Percentiles rank a stretch among this genome's conserved stretches.
phyloP scores from a whole-genome alignment of 2,888 invertebrate species.

The Xestia xanthographa region DNA sequence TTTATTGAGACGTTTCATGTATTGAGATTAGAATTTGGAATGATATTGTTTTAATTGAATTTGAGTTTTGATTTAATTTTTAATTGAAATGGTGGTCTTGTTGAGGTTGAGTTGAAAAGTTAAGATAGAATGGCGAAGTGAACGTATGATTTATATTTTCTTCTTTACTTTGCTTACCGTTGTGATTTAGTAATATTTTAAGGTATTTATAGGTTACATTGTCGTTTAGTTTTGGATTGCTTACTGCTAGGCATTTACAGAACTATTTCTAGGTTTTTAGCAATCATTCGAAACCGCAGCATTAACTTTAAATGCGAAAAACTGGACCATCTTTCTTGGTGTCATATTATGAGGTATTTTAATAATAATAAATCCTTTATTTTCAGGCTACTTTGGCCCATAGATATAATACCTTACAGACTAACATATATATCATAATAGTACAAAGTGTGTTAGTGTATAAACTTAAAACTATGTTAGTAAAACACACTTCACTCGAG shows the following conservation, averaged over 20 bases:
- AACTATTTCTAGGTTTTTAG: neutral
- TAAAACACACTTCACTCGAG: no score
- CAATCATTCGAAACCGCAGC: neutral
- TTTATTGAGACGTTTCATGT: constrained; percentile 32
- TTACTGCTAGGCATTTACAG: neutral
- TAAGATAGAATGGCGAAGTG: neutral
- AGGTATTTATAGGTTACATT: neutral
- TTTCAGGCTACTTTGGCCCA: no score
- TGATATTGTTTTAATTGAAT: constrained; percentile 16
- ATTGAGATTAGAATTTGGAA: constrained; percentile 34
- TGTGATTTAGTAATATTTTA: neutral
- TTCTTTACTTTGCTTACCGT: neutral
- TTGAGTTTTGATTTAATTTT: constrained; percentile 15
- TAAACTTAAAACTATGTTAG: no score
- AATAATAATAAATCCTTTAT: no score
- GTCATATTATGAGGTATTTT: no score
- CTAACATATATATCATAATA: no score
- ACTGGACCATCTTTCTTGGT: neutral
- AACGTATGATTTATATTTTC: neutral
- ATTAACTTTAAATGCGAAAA: neutral
- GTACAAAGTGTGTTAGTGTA: no score
- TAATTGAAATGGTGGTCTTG: neutral
- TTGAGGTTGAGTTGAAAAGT: neutral
- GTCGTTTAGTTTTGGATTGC: neutral
- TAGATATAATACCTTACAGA: no score